Conservation (phyloP, 2,888 invertebrate genomes). For the Tetramorium bicarinatum region DNA sequence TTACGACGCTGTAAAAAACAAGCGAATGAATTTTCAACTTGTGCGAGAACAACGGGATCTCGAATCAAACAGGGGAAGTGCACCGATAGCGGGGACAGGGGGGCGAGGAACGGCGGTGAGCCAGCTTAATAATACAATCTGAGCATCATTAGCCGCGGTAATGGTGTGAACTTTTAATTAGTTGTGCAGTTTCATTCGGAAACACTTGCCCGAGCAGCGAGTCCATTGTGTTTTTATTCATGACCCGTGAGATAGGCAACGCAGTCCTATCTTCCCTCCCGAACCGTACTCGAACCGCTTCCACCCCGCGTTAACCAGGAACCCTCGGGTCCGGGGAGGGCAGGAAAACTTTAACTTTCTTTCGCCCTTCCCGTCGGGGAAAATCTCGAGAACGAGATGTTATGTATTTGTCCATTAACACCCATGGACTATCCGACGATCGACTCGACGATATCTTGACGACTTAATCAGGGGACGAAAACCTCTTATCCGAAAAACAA, state of each 20-base stretch:
- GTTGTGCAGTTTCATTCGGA: constrained; percentile 85
- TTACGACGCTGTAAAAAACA: constrained; percentile 34
- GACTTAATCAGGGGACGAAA: constrained; percentile 46
- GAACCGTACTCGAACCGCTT: constrained; percentile 65
- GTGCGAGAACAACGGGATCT: constrained; percentile 11
- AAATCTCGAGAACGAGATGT: constrained; percentile 68
- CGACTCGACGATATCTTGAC: constrained; percentile 16
- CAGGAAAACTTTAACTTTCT: constrained; percentile 78
- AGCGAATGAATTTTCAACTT: constrained; percentile 47
- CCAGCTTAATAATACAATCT: constrained; percentile 84
- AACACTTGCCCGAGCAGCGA: constrained; percentile 81
- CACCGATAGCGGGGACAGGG: constrained; percentile 17
- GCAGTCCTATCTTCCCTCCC: constrained; percentile 76
- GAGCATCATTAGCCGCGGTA: constrained; percentile 84
- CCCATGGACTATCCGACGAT: constrained; percentile 54
- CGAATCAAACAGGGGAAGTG: constrained; percentile 21
- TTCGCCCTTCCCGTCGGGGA: constrained; percentile 57
- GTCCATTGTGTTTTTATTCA: constrained; percentile 84
- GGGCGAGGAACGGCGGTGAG: constrained; percentile 46
- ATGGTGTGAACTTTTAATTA: constrained; percentile 86
- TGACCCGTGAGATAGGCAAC: constrained; percentile 80
- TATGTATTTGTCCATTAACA: constrained; percentile 78
- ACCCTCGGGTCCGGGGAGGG: constrained; percentile 73
- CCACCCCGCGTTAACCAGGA: constrained; percentile 69
- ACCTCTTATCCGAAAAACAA: not conserved